Evolutionary conservation across 2,888 invertebrate genomes (phyloP).

Genomic region (Polylopha cassiicola): DNA sequence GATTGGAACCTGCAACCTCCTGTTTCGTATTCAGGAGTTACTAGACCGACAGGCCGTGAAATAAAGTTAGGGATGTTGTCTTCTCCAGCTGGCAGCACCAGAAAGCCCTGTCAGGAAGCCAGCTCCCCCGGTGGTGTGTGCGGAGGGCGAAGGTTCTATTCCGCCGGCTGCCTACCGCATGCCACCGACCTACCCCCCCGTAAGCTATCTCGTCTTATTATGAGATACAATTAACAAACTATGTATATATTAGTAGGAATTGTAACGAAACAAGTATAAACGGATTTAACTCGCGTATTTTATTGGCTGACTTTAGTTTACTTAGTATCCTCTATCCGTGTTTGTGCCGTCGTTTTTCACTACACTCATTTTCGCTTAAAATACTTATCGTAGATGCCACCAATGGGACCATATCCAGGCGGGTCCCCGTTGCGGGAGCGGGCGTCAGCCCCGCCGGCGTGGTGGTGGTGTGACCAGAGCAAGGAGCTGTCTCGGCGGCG

Average conservation of each 20-base stretch:
- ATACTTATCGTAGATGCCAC: constrained; percentile 31
- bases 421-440: constrained; percentile 47
- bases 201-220: too few relatives aligned
- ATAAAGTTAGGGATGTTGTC: neutral
- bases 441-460: constrained; percentile 55
- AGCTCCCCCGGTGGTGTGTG: constrained; percentile 40
- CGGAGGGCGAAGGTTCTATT: constrained; percentile 51
- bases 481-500: constrained; percentile 44
- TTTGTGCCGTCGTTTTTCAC: too few relatives aligned
- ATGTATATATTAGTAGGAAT: too few relatives aligned
- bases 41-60: too few relatives aligned
- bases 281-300: too few relatives aligned
- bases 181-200: constrained; percentile 47
- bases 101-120: constrained; percentile 50
- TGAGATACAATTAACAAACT: too few relatives aligned
- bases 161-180: constrained; percentile 44
- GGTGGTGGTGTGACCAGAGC: constrained; percentile 45
- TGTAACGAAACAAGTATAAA: too few relatives aligned
- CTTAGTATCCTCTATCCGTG: too few relatives aligned
- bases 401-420: constrained; percentile 26
- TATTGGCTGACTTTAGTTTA: too few relatives aligned
- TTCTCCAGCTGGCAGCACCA: constrained; percentile 39
- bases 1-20: too few relatives aligned
- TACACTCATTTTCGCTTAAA: too few relatives aligned
- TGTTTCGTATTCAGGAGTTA: too few relatives aligned